Percentiles rank a stretch among this genome's conserved stretches.
Evolutionary conservation across 1,140 invertebrate species (phyloP).

Genomic region (Caenorhabditis briggsae): DNA sequence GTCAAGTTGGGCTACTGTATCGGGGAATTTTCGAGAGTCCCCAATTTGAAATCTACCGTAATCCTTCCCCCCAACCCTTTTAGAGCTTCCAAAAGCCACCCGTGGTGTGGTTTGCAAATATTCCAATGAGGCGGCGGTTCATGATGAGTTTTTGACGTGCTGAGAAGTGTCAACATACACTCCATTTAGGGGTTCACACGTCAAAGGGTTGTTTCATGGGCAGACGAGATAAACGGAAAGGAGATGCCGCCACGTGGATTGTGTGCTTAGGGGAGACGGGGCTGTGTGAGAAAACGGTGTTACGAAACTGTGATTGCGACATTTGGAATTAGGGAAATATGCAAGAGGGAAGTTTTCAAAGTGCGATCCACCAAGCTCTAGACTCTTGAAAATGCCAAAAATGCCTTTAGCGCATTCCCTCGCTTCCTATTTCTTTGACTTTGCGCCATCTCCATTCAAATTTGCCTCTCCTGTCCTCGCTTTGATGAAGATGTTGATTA

Average conservation of each 20-base stretch:
- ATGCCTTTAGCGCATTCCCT: too few relatives aligned
- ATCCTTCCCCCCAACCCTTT: neutral
- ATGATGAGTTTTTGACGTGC: neutral
- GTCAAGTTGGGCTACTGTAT: too few relatives aligned
- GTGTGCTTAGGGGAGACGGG: neutral
- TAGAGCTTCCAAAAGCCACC: neutral
- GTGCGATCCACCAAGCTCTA: too few relatives aligned
- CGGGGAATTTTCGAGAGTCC: too few relatives aligned
- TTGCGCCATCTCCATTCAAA: too few relatives aligned
- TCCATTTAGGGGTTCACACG: neutral
- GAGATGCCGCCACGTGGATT: slow-evolving; percentile 1
- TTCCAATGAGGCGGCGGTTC: too few relatives aligned
- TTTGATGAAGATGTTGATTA: slow-evolving; percentile 23
- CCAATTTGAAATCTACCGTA: too few relatives aligned
- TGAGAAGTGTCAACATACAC: slow-evolving; percentile 3
- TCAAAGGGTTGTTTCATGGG: neutral
- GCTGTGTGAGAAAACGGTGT: neutral
- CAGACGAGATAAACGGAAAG: neutral
- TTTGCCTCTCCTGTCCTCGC: neutral
- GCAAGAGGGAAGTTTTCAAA: too few relatives aligned
- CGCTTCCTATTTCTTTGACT: too few relatives aligned
- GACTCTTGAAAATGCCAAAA: too few relatives aligned
- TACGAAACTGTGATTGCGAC: neutral
- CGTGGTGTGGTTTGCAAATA: too few relatives aligned
- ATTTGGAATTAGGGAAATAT: too few relatives aligned